phyloP scores from a whole-genome alignment of 2,797 vertebrate genomes.

The Scolopax bukidnonensis region DNA sequence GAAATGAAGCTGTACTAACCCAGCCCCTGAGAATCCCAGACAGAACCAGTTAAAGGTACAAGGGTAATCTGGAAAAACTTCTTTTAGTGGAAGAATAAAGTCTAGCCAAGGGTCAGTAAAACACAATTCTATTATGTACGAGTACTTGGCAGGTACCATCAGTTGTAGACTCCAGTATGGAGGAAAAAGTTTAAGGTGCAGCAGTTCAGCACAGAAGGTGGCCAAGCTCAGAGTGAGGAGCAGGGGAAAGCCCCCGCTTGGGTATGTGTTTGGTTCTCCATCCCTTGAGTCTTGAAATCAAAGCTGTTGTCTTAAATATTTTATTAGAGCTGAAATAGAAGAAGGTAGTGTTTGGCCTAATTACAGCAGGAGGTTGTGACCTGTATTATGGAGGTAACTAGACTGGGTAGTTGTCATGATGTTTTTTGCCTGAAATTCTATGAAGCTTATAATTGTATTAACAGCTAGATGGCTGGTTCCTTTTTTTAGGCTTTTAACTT shows the following conservation, averaged over 20 bases:
- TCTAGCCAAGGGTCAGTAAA: background rate
- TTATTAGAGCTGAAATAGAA: conserved; percentile 11
- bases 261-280: background rate
- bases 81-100: background rate
- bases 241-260: background rate
- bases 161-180: background rate
- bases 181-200: background rate
- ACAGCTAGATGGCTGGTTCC: background rate
- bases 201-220: background rate
- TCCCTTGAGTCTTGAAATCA: background rate
- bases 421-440: background rate
- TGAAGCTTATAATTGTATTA: background rate
- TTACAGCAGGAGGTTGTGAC: background rate
- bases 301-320: conserved; percentile 1
- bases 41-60: background rate
- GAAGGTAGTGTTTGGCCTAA: conserved; percentile 12
- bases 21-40: background rate
- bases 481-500: background rate
- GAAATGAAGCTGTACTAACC: background rate
- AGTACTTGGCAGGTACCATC: background rate
- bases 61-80: background rate
- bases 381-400: background rate
- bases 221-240: background rate
- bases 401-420: background rate
- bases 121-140: background rate